Evolutionary conservation across 1,140 invertebrate species (phyloP), one percentile per base, ranked within the genome.

Genomic region (Lucilia cuprina): DNA sequence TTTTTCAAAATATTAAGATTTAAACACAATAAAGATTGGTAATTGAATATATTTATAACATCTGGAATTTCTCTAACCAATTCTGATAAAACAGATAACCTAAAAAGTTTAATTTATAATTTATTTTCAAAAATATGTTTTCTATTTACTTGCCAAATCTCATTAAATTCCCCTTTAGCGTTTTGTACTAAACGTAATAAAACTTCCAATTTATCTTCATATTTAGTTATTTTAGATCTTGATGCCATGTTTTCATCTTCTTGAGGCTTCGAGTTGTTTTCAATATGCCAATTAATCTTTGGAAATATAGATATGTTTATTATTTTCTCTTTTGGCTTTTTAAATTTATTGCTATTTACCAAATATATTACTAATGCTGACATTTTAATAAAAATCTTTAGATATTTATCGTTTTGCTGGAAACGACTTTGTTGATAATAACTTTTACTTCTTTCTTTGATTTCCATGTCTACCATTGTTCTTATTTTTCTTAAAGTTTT

Each of bases 21-120:
- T 0, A 60, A 84, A 50, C 80, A 30, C 7, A 90, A 50, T 8
- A 83, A 70, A 55, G 86, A 84, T 47, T 88, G 85, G 47, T 85
- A 88, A 74, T 90, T 90, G 17, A 82, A 84, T 5, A 84, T 65
- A 47, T 86, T 87, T n/a, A 90, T 75, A 9, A 90, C 82, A 2
- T 65, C 55, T 30, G 41, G 49, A n/a, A 86, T 86, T 7, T 88
- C 60, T 65, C 84, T 87, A 0, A 90, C 55, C 21, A 90, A 19
- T 47, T 88, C 86, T 0, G 87, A 74, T n/a, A 88, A 87, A 12
- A 90, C 87, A 41, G 87, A 87, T 80, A 90, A 87, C 87, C 87
- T 87, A 7, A 19, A 74, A 41, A 75, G 0, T 10, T 0, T 17
- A 55, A 55, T 12, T 7, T 5, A 75, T 13, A 21, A 5, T 8